Conservation (phyloP, 2,797 vertebrate genomes). For the Rhadinocentrus ornatus region DNA sequence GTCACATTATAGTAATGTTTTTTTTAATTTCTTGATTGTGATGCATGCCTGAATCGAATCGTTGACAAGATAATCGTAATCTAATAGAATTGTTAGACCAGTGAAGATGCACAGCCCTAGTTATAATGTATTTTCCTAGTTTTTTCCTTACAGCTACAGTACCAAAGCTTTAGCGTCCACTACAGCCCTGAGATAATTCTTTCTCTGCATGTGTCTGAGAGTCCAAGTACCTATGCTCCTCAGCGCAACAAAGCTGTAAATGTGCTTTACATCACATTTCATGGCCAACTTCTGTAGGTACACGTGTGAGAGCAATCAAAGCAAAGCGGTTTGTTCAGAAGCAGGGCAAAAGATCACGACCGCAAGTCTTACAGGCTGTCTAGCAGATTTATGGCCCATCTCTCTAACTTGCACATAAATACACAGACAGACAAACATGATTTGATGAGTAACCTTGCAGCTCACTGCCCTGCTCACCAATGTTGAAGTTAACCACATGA, state of each 20-base stretch:
- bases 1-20: too few species aligned
- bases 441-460: conserved; percentile 28
- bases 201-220: conserved; percentile 5
- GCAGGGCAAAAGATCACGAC: conserved; percentile 56
- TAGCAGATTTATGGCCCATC: conserved; percentile 51
- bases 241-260: conserved; percentile 37
- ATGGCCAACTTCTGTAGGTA: conserved; percentile 26
- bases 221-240: not conserved
- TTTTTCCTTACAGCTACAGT: not conserved
- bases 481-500: not conserved
- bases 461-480: conserved; percentile 5
- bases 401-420: conserved; percentile 8
- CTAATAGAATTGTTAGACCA: too few species aligned
- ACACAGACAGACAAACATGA: conserved; percentile 15
- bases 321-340: conserved; percentile 39
- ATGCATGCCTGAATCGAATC: too few species aligned
- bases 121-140: not conserved
- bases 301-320: conserved; percentile 35
- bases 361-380: conserved; percentile 36
- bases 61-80: too few species aligned
- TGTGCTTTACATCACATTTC: conserved; percentile 42
- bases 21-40: too few species aligned
- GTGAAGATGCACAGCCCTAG: too few species aligned
- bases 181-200: conserved; percentile 9
- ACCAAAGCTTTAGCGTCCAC: not conserved